A percentile compares a stretch with the other conserved stretches of the same genome.
Conservation (phyloP, 2,888 invertebrate species). For the Macropis europaea region DNA sequence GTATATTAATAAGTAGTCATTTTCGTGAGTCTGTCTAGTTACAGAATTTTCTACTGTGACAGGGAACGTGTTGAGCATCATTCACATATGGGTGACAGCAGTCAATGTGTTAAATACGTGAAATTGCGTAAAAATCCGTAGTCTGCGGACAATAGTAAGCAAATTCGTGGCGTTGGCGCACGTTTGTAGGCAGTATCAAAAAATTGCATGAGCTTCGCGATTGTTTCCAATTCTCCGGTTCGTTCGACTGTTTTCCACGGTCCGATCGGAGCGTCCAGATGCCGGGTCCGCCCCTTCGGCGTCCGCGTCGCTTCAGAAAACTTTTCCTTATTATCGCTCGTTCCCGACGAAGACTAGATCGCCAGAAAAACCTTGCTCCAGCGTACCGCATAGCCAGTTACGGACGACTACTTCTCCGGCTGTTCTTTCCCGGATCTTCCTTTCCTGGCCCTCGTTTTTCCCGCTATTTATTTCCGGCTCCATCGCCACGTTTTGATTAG, state of each 20-base stretch:
- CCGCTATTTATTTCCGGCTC: conserved; percentile 9
- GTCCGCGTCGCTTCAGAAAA: conserved; percentile 35
- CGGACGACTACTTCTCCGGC: conserved; percentile 51
- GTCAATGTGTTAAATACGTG: no score
- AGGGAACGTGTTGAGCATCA: no score
- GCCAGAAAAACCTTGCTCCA: conserved; percentile 54
- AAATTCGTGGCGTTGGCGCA: conserved; percentile 28
- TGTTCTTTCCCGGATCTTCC: conserved; percentile 28
- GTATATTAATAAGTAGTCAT: no score
- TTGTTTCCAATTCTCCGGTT: conserved; percentile 70
- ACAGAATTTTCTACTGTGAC: no score
- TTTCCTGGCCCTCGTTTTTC: conserved; percentile 26
- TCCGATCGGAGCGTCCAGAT: conserved; percentile 37
- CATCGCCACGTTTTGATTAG: conserved; percentile 39
- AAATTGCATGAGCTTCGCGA: conserved; percentile 72
- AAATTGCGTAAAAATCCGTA: no score
- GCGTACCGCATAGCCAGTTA: conserved; percentile 49
- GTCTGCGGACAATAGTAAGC: no score
- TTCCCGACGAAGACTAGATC: conserved; percentile 20
- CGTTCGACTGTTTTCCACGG: conserved; percentile 70
- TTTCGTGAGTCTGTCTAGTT: no score
- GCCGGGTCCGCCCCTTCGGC: conserved; percentile 28
- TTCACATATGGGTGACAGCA: no score
- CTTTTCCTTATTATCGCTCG: conserved; percentile 64
- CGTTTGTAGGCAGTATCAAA: conserved; percentile 59